Percentiles rank a stretch among this genome's conserved stretches.
Conservation (phyloP, 1,140 invertebrate genomes). For the Nasonia vitripennis region DNA sequence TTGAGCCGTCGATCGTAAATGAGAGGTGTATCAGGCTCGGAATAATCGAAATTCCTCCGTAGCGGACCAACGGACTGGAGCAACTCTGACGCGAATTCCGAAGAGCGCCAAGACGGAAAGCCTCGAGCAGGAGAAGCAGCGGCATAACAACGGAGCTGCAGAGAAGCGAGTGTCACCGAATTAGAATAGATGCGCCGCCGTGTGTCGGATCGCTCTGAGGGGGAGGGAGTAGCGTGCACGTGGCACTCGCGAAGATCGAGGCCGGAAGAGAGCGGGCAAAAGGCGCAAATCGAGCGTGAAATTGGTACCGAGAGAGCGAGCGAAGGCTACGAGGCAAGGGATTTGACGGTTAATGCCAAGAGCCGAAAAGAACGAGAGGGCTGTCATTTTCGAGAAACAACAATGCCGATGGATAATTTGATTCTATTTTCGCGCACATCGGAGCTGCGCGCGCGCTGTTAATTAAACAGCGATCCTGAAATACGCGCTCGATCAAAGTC, state of each 20-base stretch:
- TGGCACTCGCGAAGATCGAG: conserved; percentile 25
- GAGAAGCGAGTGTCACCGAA: background rate
- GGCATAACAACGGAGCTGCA: background rate
- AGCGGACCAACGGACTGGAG: too few relatives aligned
- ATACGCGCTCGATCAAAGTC: background rate
- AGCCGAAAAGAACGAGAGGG: background rate
- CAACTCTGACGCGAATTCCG: background rate
- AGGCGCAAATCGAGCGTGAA: conserved; percentile 45
- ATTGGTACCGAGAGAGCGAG: conserved; percentile 28
- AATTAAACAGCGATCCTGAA: background rate
- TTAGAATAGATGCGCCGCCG: conserved; percentile 5
- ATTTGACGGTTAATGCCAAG: conserved; percentile 48
- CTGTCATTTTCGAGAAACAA: too few relatives aligned
- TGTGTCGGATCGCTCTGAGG: background rate
- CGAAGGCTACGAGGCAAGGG: conserved; percentile 24
- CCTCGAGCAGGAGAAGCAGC: too few relatives aligned
- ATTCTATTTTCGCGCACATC: background rate
- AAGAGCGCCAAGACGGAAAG: background rate
- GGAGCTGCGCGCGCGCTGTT: background rate
- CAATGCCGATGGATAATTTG: background rate
- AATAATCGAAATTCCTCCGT: background rate
- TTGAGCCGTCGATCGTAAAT: background rate
- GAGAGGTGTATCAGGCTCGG: background rate
- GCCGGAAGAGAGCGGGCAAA: background rate
- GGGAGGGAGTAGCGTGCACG: background rate